phyloP scores from a whole-genome alignment of 2,113 vertebrate species.

The Apus apus region DNA sequence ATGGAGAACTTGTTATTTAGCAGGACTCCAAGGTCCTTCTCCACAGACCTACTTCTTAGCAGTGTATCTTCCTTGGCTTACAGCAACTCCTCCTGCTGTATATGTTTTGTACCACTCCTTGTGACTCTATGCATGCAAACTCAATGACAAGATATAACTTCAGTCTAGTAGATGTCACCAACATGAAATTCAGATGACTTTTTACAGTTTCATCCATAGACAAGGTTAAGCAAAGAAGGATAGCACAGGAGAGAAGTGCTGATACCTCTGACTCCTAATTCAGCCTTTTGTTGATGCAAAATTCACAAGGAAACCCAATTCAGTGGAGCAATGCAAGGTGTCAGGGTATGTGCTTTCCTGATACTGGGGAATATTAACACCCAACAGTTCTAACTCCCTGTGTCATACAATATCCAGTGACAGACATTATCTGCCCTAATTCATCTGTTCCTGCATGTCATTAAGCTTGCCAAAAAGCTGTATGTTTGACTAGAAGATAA shows the following conservation, averaged over 20 bases:
- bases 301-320: not conserved
- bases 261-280: not conserved
- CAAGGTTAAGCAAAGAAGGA: not conserved
- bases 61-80: not conserved
- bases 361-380: not conserved
- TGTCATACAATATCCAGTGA: not conserved
- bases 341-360: not conserved
- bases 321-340: not conserved
- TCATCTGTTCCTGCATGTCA: not conserved
- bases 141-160: not conserved
- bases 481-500: not conserved
- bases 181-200: not conserved
- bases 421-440: not conserved
- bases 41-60: too few species aligned
- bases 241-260: not conserved
- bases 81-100: not conserved
- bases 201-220: not conserved
- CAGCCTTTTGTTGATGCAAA: not conserved
- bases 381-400: not conserved
- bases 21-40: too few species aligned
- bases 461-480: not conserved
- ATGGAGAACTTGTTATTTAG: too few species aligned
- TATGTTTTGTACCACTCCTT: not conserved
- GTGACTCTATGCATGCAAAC: not conserved
- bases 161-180: not conserved